Base-by-base conservation (phyloP, 2,888 invertebrate genomes). In the Chrysina gloriosa region DNA sequence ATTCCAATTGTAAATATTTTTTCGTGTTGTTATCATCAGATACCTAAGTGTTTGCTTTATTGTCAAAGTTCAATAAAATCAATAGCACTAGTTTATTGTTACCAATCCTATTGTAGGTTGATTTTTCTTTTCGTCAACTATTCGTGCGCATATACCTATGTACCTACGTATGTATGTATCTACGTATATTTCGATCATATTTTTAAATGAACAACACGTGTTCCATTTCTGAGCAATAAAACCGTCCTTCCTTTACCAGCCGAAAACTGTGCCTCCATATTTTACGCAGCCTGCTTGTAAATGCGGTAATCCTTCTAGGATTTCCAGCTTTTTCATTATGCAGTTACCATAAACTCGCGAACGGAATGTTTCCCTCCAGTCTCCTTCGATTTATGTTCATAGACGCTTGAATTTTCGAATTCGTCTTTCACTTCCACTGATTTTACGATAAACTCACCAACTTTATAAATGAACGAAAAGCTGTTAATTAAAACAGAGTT, bases 241-340 rank as follows among this genome's bases (percentile, higher is more conserved):
- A 52, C 16, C 2, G 14, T 50, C 27, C 27, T 5, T 50, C n/a
- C n/a, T 31, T 29, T 29, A 5, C 29, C 2, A 29, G 31, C 7
- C 29, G 29, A 27, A 29, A 52, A 52, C 29, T 29, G 29, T 29
- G 19, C 29, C 31, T 16, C 29, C 19, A 14, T 31, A 16, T 52
- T 52, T 52, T 52, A 52, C 31, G 6, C 31, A 31, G 16, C 7
- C 4, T 29, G 52, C 19, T 31, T 16, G 52, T 52, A 9, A 29
- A 29, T 14, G 16, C 7, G 16, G 16, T 9, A 2, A 52, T 16
- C 19, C 14, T 7, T 11, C n/a, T 4, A 16, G 52, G 16, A 31
- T 29, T 52, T 31, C 29, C 50, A 31, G 31, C 19, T 19, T 52
- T 52, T 52, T 52, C 16, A 52, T 52, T 52, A 31, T 19, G 1